phyloP scores from a whole-genome alignment of 2,888 invertebrate species.

The Athalia circularis region DNA sequence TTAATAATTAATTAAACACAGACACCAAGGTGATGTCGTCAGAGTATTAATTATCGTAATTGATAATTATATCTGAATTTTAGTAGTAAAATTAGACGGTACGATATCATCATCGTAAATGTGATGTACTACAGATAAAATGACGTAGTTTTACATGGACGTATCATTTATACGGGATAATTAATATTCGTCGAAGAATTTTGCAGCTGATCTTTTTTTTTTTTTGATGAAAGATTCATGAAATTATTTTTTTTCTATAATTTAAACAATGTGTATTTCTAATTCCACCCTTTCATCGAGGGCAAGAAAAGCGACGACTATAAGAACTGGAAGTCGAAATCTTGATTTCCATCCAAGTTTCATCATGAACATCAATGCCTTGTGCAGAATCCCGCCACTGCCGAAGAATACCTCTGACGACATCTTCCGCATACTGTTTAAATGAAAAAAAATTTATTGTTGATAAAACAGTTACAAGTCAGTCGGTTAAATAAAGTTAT shows the following conservation, averaged over 20 bases:
- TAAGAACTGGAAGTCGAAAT: conserved; percentile 80
- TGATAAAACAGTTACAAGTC: conserved; percentile 19
- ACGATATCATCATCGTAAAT: no score
- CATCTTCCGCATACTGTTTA: conserved; percentile 57
- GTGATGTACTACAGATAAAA: no score
- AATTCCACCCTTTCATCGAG: conserved; percentile 82
- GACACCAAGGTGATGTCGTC: no score
- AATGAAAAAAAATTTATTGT: conserved; percentile 21
- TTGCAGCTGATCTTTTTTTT: no score
- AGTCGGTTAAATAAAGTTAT: neutral
- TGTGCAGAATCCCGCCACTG: conserved; percentile 72
- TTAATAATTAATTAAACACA: no score
- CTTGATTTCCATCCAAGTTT: conserved; percentile 84
- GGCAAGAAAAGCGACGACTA: conserved; percentile 81
- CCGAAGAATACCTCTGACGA: conserved; percentile 63
- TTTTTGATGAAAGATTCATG: neutral
- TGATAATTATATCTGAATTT: no score
- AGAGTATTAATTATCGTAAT: no score
- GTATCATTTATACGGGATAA: no score
- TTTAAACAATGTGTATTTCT: conserved; percentile 77
- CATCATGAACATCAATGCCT: conserved; percentile 80
- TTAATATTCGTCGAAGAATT: no score
- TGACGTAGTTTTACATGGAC: no score
- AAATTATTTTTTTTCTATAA: neutral
- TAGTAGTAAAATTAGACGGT: no score